Conservation (phyloP, 2,888 invertebrate genomes). For the Congeria kusceri region DNA sequence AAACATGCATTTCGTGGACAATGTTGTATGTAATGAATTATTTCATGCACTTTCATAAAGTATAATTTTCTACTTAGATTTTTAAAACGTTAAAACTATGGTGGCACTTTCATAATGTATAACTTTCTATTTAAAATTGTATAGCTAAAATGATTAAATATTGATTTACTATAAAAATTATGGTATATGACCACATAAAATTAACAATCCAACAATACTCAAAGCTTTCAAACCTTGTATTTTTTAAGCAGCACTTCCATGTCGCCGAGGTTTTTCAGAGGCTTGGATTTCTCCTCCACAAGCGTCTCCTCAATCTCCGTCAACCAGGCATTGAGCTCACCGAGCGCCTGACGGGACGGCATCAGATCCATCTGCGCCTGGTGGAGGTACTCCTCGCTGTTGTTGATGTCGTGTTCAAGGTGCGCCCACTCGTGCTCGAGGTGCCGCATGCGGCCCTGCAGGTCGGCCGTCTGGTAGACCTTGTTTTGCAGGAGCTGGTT, state of each 20-base stretch:
- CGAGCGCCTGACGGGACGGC: conserved; percentile 83
- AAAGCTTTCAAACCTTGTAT: conserved; percentile 75
- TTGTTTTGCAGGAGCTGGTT: conserved; percentile 76
- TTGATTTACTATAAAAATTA: too few relatives aligned
- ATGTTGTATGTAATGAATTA: too few relatives aligned
- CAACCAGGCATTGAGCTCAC: conserved; percentile 81
- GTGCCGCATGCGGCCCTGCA: conserved; percentile 71
- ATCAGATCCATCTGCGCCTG: conserved; percentile 83
- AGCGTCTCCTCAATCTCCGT: conserved; percentile 76
- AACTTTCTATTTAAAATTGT: too few relatives aligned
- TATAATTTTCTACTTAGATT: too few relatives aligned
- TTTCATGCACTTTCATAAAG: too few relatives aligned
- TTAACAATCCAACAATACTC: too few relatives aligned
- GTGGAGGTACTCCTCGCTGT: conserved; percentile 80
- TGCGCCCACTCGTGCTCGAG: conserved; percentile 81
- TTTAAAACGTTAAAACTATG: too few relatives aligned
- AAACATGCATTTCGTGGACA: too few relatives aligned
- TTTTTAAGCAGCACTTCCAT: conserved; percentile 80
- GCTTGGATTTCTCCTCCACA: conserved; percentile 71
- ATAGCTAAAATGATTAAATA: too few relatives aligned
- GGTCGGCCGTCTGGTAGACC: conserved; percentile 71
- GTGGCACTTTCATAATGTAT: too few relatives aligned
- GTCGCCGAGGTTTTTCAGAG: conserved; percentile 76
- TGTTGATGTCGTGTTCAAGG: conserved; percentile 77
- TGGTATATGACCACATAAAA: too few relatives aligned